Conservation (phyloP, 2,888 invertebrate genomes). For the Rhodophaea formosa region DNA sequence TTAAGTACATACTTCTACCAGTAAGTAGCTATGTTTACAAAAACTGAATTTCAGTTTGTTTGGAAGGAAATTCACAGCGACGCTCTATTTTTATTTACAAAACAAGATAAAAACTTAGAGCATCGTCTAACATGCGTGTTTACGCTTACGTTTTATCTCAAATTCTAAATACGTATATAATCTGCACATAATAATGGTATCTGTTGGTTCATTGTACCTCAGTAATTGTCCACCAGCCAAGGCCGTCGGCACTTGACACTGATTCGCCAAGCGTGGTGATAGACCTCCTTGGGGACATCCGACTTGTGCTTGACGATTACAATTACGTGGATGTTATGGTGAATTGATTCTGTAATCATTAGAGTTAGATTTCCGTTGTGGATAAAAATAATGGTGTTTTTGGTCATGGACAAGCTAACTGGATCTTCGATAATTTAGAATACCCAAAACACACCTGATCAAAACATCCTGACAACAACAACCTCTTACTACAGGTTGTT, state of each 20-base stretch:
- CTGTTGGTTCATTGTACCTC: conserved; percentile 44
- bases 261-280: conserved; percentile 52
- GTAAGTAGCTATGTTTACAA: too few relatives aligned
- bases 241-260: conserved; percentile 58
- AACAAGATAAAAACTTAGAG: too few relatives aligned
- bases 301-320: conserved; percentile 48
- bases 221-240: conserved; percentile 40
- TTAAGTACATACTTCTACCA: too few relatives aligned
- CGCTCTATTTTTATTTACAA: too few relatives aligned
- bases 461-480: too few relatives aligned
- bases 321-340: conserved; percentile 35
- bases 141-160: not conserved
- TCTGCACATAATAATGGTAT: conserved; percentile 26
- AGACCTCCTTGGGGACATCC: conserved; percentile 65
- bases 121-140: conserved; percentile 12
- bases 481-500: too few relatives aligned
- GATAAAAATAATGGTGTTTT: not conserved
- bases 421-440: not conserved
- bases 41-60: too few relatives aligned
- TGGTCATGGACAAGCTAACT: not conserved
- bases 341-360: conserved; percentile 21
- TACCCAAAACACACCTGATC: too few relatives aligned
- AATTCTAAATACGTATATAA: conserved; percentile 28
- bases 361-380: not conserved
- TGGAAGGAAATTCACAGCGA: too few relatives aligned